A percentile compares a stretch with the other conserved stretches of the same genome.
These are phyloP conservation scores for Thinocorus orbignyianus DNA, from an alignment of 2,113 vertebrate genomes.

Conservation along the genomic window DNA sequence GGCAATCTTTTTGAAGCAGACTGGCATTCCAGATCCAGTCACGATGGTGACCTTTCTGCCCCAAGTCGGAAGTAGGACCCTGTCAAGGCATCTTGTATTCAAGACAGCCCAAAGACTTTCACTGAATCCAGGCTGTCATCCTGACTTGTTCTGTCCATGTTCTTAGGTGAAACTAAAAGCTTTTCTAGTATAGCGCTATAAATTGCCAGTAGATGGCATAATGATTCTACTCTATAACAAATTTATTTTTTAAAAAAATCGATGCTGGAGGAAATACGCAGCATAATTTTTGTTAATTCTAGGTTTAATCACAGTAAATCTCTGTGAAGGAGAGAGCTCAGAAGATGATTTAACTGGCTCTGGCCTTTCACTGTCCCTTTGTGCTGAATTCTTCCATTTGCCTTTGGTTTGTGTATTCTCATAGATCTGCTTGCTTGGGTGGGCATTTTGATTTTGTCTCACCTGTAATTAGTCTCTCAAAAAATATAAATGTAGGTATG, in stretches of 20 bases:
- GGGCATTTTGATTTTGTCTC: not conserved
- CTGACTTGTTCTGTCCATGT: not conserved
- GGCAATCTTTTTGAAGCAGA: not conserved
- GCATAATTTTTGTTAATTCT: not conserved
- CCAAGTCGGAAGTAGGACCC: not conserved
- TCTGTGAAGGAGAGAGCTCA: not conserved
- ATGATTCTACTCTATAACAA: not conserved
- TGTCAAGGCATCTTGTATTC: not conserved
- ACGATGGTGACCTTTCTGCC: not conserved
- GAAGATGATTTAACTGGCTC: not conserved
- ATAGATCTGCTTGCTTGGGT: not conserved
- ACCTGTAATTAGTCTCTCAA: not conserved
- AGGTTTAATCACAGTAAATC: not conserved
- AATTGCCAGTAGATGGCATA: constrained; percentile 25
- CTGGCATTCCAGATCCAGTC: not conserved
- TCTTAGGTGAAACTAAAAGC: rapidly evolving
- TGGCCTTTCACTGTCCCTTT: not conserved
- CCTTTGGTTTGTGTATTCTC: not conserved
- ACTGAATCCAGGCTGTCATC: not conserved
- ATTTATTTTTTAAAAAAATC: not conserved
- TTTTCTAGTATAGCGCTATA: not conserved
- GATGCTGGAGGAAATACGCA: not conserved
- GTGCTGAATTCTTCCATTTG: not conserved
- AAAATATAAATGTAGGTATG: not conserved
- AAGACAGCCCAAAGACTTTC: not conserved